Conservation (phyloP, 2,113 vertebrate genomes). For the Dasyornis broadbenti region DNA sequence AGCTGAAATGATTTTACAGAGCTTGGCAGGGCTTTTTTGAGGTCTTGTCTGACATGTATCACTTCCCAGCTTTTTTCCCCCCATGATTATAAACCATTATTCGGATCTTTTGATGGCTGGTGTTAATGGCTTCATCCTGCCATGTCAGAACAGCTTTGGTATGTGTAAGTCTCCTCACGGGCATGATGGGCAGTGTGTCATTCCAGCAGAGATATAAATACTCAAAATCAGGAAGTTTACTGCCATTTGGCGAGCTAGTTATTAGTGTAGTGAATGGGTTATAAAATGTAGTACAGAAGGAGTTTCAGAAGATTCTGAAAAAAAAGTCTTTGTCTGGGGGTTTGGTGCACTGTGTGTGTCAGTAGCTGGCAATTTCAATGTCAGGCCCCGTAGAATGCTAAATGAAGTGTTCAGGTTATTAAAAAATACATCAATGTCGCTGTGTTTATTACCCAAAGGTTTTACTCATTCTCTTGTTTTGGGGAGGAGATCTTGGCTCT, state of each 20-base stretch:
- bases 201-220: background rate
- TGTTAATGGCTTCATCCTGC: background rate
- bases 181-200: background rate
- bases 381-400: background rate
- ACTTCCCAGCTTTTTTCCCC: background rate
- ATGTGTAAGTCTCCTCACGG: background rate
- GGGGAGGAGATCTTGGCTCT: background rate
- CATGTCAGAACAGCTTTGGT: background rate
- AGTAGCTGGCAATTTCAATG: background rate
- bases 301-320: background rate
- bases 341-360: background rate
- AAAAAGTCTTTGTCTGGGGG: background rate
- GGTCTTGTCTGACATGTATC: background rate
- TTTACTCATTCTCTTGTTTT: background rate
- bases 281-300: background rate
- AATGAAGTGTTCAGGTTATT: background rate
- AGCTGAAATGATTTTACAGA: background rate
- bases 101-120: background rate
- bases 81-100: background rate
- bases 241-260: background rate
- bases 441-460: background rate
- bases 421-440: background rate
- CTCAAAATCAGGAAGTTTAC: background rate
- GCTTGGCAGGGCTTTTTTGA: background rate
- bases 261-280: background rate